Percentiles rank a stretch among this genome's conserved stretches.
phyloP scores from a whole-genome alignment of 2,113 vertebrate species.

The Mixornis gularis region DNA sequence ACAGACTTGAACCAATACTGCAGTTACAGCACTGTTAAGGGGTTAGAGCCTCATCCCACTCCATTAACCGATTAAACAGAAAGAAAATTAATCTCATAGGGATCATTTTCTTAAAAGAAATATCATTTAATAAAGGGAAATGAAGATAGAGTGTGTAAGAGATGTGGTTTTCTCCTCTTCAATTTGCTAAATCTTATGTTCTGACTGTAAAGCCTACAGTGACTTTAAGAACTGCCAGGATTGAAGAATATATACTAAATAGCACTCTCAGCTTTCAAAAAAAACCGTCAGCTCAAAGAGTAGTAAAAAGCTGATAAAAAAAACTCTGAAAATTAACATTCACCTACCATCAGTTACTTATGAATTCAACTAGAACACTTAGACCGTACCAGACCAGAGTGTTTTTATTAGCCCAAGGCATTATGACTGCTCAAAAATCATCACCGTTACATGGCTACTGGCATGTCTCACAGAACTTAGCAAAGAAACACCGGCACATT shows the following conservation, averaged over 20 bases:
- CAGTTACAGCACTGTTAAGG: too few species aligned
- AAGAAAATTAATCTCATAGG: background rate
- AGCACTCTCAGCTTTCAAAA: background rate
- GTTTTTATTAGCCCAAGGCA: background rate
- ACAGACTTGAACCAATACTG: background rate
- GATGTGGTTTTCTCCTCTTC: background rate
- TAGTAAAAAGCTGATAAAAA: background rate
- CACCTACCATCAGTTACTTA: background rate
- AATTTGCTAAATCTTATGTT: background rate
- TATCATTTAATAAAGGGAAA: background rate
- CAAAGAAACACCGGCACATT: background rate
- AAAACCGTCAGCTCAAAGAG: background rate
- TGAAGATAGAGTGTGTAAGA: background rate
- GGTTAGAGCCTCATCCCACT: background rate
- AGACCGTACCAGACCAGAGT: rapidly evolving
- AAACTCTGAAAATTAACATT: background rate
- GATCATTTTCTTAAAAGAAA: background rate
- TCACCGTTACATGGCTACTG: background rate
- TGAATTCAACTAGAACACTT: background rate
- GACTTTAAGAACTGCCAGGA: background rate
- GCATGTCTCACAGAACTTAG: background rate
- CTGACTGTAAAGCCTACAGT: background rate
- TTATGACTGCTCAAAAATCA: background rate
- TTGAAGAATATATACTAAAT: rapidly evolving
- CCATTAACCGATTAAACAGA: background rate